Base-by-base conservation (phyloP, 2,888 invertebrate species). In the Holacanthella duospinosa region DNA sequence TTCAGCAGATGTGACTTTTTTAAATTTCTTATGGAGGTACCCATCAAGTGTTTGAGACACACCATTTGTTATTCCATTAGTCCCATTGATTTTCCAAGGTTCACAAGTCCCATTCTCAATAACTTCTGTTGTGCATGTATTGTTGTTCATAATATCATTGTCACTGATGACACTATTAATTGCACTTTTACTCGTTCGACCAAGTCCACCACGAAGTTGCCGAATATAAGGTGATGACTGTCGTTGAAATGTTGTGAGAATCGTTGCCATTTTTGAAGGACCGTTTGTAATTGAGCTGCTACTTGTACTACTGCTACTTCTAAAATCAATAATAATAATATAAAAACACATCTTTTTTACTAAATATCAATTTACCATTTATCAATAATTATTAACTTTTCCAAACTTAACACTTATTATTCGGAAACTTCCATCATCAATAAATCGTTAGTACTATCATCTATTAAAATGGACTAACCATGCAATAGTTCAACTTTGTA, bases 21-120 rank as follows among this genome's bases (percentile, higher is more conserved):
- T 92, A 79, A 93, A 92, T 79, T 92, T 93, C 79, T 93, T 93
- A 79, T 93, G 92, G 77, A 90, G 82, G 81, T 92, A 92, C 78
- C 86, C 71, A 59, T 71, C 67, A 36, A 61, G 19, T 21, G 12
- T 21, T 21, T 48, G 4, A 12, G 36, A 12, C 6, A 12, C 16
- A 4, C 12, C 21, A 4, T 21, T 21, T 9, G 4, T 48, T 21
- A n/a, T 48, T 21, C 21, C 48, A n/a, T 48, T 48, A 21, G n/a
- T 21, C 48, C 48, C 48, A 48, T 48, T 48, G 21, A 48, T 21
- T 48, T 48, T 48, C 36, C 16, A 6, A 6, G 16, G 36, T 21
- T 21, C 48, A 48, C 6, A 9, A 4, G 48, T 9, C 21, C 19
- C 19, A 21, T n/a, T 21, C 12, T 4, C 19, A 4, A 21, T 4